A percentile compares a stretch with the other conserved stretches of the same genome.
These are phyloP conservation scores for Ciona savignyi DNA, from an alignment of 23 tunicate genomes.

Conservation along the genomic window DNA sequence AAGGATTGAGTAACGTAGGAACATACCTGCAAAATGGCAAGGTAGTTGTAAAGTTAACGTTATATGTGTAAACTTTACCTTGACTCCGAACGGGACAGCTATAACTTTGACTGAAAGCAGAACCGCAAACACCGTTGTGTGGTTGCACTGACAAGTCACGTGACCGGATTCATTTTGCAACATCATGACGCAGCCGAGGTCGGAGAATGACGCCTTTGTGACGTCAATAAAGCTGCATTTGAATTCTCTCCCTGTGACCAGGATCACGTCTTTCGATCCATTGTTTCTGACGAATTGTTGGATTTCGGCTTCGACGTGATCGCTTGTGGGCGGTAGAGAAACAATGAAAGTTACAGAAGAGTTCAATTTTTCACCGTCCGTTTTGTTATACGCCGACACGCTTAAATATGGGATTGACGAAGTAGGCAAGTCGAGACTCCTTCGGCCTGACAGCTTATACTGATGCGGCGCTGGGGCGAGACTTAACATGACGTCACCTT, in stretches of 20 bases:
- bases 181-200: not conserved
- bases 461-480: too few species aligned
- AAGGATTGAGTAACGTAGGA: not conserved
- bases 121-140: not conserved
- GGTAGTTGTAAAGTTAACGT: not conserved
- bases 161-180: not conserved
- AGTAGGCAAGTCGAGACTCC: not conserved
- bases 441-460: not conserved
- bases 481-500: not conserved
- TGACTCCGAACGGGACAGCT: not conserved
- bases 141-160: not conserved
- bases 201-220: not conserved
- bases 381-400: not conserved
- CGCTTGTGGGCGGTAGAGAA: too few species aligned
- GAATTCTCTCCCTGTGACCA: not conserved
- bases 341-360: not conserved
- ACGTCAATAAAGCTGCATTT: not conserved
- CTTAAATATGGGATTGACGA: not conserved
- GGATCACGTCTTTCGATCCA: not conserved
- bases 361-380: not conserved
- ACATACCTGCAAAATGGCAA: not conserved
- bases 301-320: not conserved
- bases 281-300: not conserved
- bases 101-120: not conserved
- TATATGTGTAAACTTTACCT: not conserved